phyloP scores from a whole-genome alignment of 2,797 vertebrate species.

The Sebastes itinus region DNA sequence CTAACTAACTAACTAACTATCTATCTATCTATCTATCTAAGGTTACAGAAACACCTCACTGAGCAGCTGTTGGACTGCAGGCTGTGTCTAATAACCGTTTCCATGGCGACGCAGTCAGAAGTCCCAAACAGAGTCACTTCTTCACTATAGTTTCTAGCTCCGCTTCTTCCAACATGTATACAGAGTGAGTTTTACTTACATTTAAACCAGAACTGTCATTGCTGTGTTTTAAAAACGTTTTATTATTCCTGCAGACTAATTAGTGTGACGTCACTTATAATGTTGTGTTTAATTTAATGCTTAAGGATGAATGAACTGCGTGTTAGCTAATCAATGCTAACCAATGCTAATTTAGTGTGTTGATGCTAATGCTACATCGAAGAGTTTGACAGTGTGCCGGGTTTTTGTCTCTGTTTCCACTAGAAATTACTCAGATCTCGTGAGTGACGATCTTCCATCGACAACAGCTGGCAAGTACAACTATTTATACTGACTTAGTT shows the following conservation, averaged over 20 bases:
- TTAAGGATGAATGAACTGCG: not conserved
- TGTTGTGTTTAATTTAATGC: not conserved
- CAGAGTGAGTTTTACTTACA: constrained; percentile 32
- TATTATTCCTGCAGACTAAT: not conserved
- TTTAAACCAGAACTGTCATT: not conserved
- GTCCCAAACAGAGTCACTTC: constrained; percentile 49
- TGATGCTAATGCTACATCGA: not conserved
- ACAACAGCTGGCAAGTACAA: constrained; percentile 69
- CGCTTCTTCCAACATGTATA: constrained; percentile 18
- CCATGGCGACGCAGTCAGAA: constrained; percentile 53
- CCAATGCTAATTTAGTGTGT: too few relatives aligned
- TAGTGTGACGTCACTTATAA: not conserved
- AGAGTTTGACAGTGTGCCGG: constrained; percentile 15
- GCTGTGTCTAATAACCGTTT: constrained; percentile 29
- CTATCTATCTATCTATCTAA: too few relatives aligned
- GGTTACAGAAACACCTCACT: too few relatives aligned
- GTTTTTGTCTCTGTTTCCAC: constrained; percentile 45
- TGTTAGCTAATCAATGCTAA: not conserved
- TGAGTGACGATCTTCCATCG: constrained; percentile 31
- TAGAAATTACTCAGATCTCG: constrained; percentile 47
- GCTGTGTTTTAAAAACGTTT: not conserved
- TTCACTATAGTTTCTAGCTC: not conserved
- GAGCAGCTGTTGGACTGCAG: too few relatives aligned
- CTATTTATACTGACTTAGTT: not conserved
- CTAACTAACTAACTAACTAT: rapidly evolving